phyloP scores from a whole-genome alignment of 2,888 invertebrate species.

The Tridacna crocea region DNA sequence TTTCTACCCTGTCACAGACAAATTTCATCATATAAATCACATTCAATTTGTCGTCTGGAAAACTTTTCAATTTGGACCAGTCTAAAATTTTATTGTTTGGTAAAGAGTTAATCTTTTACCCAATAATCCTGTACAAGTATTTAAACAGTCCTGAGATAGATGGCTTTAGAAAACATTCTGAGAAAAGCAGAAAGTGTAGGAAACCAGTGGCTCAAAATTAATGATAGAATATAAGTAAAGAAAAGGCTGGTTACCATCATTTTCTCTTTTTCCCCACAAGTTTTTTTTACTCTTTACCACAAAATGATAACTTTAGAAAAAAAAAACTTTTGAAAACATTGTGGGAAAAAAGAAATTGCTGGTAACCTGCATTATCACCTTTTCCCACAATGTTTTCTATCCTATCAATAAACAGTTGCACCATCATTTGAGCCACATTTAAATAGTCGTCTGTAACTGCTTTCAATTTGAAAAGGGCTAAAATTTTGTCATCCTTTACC shows the following conservation, averaged over 20 bases:
- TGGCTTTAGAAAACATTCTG: background rate
- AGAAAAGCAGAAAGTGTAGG: background rate
- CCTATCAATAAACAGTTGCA: no score
- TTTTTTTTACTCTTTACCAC: background rate
- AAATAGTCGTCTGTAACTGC: no score
- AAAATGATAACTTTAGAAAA: background rate
- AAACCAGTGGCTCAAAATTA: no score
- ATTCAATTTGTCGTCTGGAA: background rate
- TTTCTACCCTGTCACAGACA: background rate
- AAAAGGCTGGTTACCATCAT: background rate
- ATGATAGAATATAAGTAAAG: no score
- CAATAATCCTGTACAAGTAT: no score
- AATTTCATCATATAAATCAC: background rate
- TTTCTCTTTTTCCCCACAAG: background rate
- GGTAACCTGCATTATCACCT: background rate
- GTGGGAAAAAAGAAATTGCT: background rate
- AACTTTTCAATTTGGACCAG: background rate
- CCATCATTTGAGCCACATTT: no score
- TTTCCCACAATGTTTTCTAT: background rate
- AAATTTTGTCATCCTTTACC: no score
- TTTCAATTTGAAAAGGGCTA: no score
- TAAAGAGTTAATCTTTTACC: background rate
- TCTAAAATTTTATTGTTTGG: background rate
- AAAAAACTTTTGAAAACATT: background rate
- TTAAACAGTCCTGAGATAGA: no score